Base-by-base conservation (phyloP, 2,797 vertebrate genomes). In the Morus bassanus region DNA sequence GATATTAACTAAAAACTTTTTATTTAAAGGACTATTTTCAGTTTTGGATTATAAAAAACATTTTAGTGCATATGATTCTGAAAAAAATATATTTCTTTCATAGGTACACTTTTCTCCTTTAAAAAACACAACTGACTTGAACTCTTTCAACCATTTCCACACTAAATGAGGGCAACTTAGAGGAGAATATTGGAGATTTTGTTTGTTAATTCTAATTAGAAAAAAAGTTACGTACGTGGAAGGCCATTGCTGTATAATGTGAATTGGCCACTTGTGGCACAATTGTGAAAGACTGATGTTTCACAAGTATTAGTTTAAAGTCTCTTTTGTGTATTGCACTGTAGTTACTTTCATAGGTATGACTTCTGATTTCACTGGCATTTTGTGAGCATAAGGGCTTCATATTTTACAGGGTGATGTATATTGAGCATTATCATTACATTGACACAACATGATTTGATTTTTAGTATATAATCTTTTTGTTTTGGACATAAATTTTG, bases 1-100 rank as follows among this genome's bases (percentile, higher is more conserved):
- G 93, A 57, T 96, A 84, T 89, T 96, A 96, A 95, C 79, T 76
- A 74, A 93, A 97, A 96, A 96, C 87, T 97, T 97, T 96, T 96
- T 79, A 81, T 95, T 95, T 91, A 50, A 88, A 94, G 89, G 79
- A 28, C 67, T 80, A 7, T 84, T 84, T 85, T 79, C 85, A 48
- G 53, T 92, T 93, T 91, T 43, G 61, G n/a, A 39, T 65, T 14
- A 22, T 76, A 76, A 89, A 89, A 87, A 28, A 1, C 7, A 0
- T 69, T 27, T 45, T 92, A 39, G 33, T 57, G 16, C 19, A 10
- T 46, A 43, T 0, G 21, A 81, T 51, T 78, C 25, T 72, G 65
- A 8, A 61, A 70, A 80, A 72, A 48, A 19, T 43, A 10, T 4
- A 3, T 10, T 68, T 53, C 19, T 85, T 91, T 65, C 27, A 4